These are phyloP conservation scores for Anthoscopus minutus DNA, from an alignment of 2,113 vertebrate genomes.

Conservation along the genomic window DNA sequence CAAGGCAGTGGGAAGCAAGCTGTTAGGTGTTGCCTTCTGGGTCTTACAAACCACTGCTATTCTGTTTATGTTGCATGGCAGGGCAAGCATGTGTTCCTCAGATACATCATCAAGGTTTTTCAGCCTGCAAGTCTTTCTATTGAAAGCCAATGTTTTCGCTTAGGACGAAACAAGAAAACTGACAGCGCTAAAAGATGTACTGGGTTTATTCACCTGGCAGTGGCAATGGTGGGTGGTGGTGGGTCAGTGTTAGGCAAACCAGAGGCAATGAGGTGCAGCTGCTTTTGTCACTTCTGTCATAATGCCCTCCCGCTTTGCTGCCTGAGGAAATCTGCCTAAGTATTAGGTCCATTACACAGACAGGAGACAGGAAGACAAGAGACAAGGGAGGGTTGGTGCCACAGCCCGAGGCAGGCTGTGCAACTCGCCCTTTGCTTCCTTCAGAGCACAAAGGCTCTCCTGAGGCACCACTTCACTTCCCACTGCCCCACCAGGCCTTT, in stretches of 20 bases:
- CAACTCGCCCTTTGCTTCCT: not conserved
- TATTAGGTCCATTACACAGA: not conserved
- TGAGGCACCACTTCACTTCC: not conserved
- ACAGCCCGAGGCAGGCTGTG: not conserved
- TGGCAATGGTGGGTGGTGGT: rapidly evolving
- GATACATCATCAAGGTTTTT: not conserved
- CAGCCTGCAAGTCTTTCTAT: not conserved
- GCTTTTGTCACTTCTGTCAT: not conserved
- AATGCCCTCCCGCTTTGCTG: not conserved
- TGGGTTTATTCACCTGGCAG: not conserved
- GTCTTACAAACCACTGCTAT: not conserved
- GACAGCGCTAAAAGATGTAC: not conserved
- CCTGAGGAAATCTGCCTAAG: not conserved
- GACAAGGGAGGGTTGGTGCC: not conserved
- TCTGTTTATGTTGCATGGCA: not conserved
- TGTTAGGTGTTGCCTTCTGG: not conserved
- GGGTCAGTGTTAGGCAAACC: not conserved
- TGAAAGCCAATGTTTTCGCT: not conserved
- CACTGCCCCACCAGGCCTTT: not conserved
- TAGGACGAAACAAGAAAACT: not conserved
- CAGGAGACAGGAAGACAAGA: not conserved
- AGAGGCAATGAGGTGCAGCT: not conserved
- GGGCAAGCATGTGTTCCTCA: not conserved
- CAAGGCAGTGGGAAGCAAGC: not conserved
- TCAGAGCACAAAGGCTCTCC: not conserved